Evolutionary conservation across 1,140 invertebrate species (phyloP).

Genomic region (Nasonia vitripennis): DNA sequence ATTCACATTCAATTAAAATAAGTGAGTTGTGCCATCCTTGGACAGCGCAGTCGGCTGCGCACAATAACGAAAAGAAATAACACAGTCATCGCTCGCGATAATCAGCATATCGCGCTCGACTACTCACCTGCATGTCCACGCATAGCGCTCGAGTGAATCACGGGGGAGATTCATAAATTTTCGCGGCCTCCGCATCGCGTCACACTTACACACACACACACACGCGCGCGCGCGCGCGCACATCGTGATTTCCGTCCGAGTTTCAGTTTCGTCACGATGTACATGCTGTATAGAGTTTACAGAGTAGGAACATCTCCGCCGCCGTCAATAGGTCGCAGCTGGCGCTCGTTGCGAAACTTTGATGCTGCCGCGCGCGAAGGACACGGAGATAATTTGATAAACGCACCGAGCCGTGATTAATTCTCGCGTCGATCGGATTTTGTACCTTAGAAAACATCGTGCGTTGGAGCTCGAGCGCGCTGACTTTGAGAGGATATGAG

Average conservation of each 20-base stretch:
- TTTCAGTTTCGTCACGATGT: background rate
- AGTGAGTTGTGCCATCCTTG: background rate
- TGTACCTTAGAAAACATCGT: background rate
- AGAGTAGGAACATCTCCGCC: background rate
- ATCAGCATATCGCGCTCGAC: background rate
- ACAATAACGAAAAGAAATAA: no score
- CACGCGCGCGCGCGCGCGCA: no score
- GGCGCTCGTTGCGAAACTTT: background rate
- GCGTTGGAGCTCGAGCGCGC: no score
- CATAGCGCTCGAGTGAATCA: constrained; percentile 19
- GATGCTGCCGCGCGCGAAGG: constrained; percentile 23
- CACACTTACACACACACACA: background rate
- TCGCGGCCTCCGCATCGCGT: constrained; percentile 6
- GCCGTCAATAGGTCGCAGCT: background rate
- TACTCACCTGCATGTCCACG: background rate
- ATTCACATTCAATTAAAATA: background rate
- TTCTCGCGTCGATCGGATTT: background rate
- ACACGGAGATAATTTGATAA: constrained; percentile 44
- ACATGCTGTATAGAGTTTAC: background rate
- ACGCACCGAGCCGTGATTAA: background rate
- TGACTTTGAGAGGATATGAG: background rate
- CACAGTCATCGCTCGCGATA: background rate
- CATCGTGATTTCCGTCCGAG: background rate
- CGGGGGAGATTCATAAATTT: constrained; percentile 15
- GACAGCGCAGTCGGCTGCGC: no score